A percentile compares a stretch with the other conserved stretches of the same genome.
Conservation (phyloP, 2,797 vertebrate genomes). For the Hylomyscus alleni region DNA sequence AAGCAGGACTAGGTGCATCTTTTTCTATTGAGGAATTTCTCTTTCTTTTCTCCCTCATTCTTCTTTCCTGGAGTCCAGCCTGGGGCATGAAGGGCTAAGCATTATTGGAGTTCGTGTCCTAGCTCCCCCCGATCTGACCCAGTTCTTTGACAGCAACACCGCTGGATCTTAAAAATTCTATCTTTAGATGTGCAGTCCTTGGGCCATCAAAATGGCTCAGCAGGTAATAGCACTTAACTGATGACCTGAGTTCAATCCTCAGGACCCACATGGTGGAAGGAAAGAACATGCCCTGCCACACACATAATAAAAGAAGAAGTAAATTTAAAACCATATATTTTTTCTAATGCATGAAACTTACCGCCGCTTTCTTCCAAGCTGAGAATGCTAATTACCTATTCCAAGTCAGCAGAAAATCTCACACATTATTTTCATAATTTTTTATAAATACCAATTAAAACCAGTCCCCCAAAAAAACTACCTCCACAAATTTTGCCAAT, state of each 20-base stretch:
- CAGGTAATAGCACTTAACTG: not conserved
- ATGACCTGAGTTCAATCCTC: not conserved
- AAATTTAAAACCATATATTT: not conserved
- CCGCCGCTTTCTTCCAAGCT: not conserved
- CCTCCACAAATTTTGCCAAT: not conserved
- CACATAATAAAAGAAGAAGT: not conserved
- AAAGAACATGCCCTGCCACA: not conserved
- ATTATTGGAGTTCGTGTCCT: not conserved
- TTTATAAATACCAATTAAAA: constrained; percentile 18
- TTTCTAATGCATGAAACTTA: not conserved
- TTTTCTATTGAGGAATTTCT: not conserved
- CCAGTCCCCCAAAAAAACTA: not conserved
- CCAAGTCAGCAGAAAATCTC: constrained; percentile 30
- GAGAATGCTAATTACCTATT: constrained; percentile 1
- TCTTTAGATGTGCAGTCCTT: not conserved
- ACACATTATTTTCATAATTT: constrained; percentile 6
- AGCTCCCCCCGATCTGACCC: not conserved
- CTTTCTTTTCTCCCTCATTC: not conserved
- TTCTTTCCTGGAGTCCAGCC: not conserved
- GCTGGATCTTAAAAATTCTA: not conserved
- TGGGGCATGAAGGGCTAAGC: not conserved
- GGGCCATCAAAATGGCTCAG: not conserved
- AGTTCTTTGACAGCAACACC: not conserved
- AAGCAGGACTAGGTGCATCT: not conserved
- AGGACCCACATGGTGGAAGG: not conserved